phyloP scores from a whole-genome alignment of 2,797 vertebrate species.

The Clarias pachynema region DNA sequence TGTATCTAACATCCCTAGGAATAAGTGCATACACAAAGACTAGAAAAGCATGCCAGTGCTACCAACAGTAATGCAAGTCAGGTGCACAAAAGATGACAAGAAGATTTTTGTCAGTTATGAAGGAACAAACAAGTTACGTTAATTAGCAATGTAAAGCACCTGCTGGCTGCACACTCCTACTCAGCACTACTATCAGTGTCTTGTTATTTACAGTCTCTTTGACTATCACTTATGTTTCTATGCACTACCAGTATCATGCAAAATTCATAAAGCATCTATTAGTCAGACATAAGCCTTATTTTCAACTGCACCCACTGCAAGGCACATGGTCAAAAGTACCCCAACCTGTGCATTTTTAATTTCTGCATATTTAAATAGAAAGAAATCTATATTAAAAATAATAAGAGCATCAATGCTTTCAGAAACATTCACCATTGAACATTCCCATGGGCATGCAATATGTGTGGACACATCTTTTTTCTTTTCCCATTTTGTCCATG shows the following conservation, averaged over 20 bases:
- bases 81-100: neutral
- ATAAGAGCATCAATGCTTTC: neutral
- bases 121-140: constrained; percentile 21
- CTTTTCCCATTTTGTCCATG: too few relatives aligned
- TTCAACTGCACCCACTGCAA: neutral
- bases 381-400: neutral
- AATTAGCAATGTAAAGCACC: constrained; percentile 5
- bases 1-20: neutral
- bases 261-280: neutral
- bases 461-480: too few relatives aligned
- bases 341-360: neutral
- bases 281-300: neutral
- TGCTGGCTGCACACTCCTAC: neutral
- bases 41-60: neutral
- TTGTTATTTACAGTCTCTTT: neutral
- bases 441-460: too few relatives aligned
- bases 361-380: neutral
- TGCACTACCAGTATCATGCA: neutral
- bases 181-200: neutral
- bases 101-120: neutral
- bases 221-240: neutral
- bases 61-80: neutral
- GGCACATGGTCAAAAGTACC: too few relatives aligned
- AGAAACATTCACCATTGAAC: neutral
- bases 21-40: neutral